Evolutionary conservation across 1,140 invertebrate genomes (phyloP).

Genomic region (Drosophila sucinea): DNA sequence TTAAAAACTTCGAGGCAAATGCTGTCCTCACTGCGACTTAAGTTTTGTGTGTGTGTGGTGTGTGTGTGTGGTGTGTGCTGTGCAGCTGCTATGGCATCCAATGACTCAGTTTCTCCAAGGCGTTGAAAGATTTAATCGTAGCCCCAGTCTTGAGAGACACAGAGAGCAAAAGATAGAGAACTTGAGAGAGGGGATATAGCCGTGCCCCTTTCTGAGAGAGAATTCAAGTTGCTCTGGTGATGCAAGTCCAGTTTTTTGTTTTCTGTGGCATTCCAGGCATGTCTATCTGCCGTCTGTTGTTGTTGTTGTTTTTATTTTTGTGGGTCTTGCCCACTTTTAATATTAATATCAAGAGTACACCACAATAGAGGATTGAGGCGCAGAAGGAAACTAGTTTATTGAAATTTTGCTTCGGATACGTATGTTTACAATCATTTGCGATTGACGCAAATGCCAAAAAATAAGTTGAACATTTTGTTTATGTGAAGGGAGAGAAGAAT

Average conservation of each 20-base stretch:
- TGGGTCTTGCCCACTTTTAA: constrained; percentile 14
- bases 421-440: not conserved
- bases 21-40: not conserved
- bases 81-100: constrained; percentile 58
- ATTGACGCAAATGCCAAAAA: constrained; percentile 31
- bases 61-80: constrained; percentile 40
- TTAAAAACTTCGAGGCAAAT: no score
- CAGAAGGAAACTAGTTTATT: constrained; percentile 8
- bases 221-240: not conserved
- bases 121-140: constrained; percentile 76
- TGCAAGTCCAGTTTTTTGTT: constrained; percentile 60
- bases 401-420: not conserved
- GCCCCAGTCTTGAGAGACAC: constrained; percentile 28
- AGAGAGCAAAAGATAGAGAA: not conserved
- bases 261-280: constrained; percentile 46
- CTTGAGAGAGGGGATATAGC: not conserved
- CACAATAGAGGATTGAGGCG: no score
- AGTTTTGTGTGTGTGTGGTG: not conserved
- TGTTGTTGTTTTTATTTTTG: constrained; percentile 8
- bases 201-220: constrained; percentile 4
- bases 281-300: constrained; percentile 7
- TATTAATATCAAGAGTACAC: constrained; percentile 3
- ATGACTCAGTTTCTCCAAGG: constrained; percentile 69
- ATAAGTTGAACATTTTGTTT: constrained; percentile 20
- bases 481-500: constrained; percentile 9